Percentiles rank a stretch among this genome's conserved stretches.
Evolutionary conservation across 2,888 invertebrate species (phyloP).

Genomic region (Romanomermis culicivorax): DNA sequence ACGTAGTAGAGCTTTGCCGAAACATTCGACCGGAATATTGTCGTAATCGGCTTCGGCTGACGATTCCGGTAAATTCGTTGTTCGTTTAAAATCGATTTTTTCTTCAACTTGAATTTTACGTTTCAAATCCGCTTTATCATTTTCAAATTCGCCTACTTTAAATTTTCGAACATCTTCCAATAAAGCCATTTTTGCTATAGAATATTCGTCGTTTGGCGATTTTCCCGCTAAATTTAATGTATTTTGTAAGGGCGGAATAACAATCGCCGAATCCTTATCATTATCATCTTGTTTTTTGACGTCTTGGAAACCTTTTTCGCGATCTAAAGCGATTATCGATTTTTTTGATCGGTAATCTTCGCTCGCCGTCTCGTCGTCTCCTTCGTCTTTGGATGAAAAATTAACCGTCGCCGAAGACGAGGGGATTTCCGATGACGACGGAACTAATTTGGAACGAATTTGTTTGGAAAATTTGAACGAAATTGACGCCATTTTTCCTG

Average conservation of each 20-base stretch:
- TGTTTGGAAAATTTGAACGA: not conserved
- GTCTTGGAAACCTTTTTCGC: not conserved
- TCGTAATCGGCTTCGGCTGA: constrained; percentile 40
- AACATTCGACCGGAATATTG: constrained; percentile 48
- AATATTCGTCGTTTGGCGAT: not conserved
- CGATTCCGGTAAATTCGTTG: not conserved
- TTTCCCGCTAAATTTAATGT: not conserved
- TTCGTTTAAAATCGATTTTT: too few relatives aligned
- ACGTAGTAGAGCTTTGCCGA: constrained; percentile 73
- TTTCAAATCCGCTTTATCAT: not conserved
- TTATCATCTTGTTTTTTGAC: not conserved
- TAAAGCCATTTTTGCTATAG: not conserved
- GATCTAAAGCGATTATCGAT: not conserved
- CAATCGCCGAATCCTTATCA: not conserved
- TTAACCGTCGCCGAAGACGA: too few relatives aligned
- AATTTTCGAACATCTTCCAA: not conserved
- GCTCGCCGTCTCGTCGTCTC: too few relatives aligned
- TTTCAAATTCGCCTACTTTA: not conserved
- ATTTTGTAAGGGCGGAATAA: not conserved
- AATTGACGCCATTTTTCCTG: not conserved
- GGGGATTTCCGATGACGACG: too few relatives aligned
- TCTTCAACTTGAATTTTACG: not conserved
- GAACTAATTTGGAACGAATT: too few relatives aligned
- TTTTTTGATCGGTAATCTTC: too few relatives aligned
- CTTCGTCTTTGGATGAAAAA: too few relatives aligned